Evolutionary conservation across 1,140 invertebrate genomes (phyloP).

Genomic region (Trinorchestia longiramus): DNA sequence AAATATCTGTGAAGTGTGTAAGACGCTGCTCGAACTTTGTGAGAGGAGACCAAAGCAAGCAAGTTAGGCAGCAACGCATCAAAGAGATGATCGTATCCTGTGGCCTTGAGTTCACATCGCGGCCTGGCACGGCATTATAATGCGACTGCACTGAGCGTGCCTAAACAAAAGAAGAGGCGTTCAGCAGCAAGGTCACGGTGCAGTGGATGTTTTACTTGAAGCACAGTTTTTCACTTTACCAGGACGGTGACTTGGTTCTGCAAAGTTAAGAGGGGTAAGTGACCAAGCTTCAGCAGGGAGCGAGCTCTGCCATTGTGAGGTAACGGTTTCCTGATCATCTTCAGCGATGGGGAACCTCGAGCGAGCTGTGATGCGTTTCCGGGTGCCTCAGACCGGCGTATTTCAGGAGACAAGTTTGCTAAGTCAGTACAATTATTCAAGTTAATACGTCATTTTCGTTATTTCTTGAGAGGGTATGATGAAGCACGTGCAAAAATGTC

Average conservation of each 20-base stretch:
- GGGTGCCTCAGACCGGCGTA: neutral
- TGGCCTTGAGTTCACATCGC: slow-evolving; percentile 42
- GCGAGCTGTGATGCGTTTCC: neutral
- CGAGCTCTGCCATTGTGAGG: neutral
- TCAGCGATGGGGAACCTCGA: neutral
- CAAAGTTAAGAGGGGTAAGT: neutral
- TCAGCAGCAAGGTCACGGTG: slow-evolving; percentile 19
- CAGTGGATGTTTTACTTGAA: slow-evolving; percentile 40
- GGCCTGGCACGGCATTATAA: slow-evolving; percentile 43
- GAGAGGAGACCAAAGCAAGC: neutral
- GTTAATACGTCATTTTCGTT: neutral
- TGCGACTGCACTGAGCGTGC: slow-evolving; percentile 1
- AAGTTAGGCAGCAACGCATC: slow-evolving; percentile 20
- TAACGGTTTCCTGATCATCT: slow-evolving; percentile 7
- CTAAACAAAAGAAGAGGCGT: slow-evolving; percentile 30
- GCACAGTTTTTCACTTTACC: neutral
- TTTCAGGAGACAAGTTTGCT: neutral
- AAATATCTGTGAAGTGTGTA: neutral
- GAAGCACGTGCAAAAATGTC: neutral
- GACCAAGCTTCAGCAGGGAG: neutral
- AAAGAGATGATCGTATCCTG: slow-evolving; percentile 31
- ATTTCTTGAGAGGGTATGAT: too few species aligned
- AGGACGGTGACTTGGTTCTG: neutral
- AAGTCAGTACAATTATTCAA: neutral
- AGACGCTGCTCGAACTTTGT: neutral